Conservation (phyloP, 2,113 vertebrate genomes). For the Neogobius melanostomus region DNA sequence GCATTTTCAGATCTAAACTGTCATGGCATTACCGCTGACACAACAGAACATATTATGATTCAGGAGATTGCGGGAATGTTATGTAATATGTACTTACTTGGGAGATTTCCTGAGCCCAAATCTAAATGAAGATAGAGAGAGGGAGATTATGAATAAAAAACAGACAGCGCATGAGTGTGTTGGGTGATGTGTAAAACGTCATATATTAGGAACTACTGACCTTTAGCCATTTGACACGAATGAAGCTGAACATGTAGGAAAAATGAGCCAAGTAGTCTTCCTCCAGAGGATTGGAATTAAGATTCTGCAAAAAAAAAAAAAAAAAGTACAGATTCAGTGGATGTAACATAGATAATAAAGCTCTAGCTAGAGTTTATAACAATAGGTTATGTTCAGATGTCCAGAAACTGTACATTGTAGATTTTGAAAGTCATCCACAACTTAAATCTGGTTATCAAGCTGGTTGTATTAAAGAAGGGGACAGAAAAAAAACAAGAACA, state of each 20-base stretch:
- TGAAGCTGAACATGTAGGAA: constrained; percentile 76
- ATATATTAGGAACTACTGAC: constrained; percentile 38
- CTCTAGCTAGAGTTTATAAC: neutral
- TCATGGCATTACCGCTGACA: neutral
- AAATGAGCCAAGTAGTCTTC: constrained; percentile 62
- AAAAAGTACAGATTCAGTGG: neutral
- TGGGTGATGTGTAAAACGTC: neutral
- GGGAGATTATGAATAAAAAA: constrained; percentile 6
- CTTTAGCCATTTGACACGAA: constrained; percentile 75
- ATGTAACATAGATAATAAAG: neutral
- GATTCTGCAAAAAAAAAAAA: constrained; percentile 36
- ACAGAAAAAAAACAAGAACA: too few relatives aligned
- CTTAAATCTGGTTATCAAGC: too few relatives aligned
- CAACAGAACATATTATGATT: neutral
- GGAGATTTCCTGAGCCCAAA: constrained; percentile 73
- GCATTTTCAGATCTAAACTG: neutral
- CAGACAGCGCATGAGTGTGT: neutral
- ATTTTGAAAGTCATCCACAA: too few relatives aligned
- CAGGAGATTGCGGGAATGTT: neutral
- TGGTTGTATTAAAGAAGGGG: too few relatives aligned
- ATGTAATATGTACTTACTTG: constrained; percentile 52
- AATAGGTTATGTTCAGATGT: too few relatives aligned
- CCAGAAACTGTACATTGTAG: too few relatives aligned
- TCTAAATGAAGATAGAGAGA: constrained; percentile 49
- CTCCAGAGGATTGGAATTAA: constrained; percentile 57